Conservation (phyloP, 2,888 invertebrate species). For the Melieria picta region DNA sequence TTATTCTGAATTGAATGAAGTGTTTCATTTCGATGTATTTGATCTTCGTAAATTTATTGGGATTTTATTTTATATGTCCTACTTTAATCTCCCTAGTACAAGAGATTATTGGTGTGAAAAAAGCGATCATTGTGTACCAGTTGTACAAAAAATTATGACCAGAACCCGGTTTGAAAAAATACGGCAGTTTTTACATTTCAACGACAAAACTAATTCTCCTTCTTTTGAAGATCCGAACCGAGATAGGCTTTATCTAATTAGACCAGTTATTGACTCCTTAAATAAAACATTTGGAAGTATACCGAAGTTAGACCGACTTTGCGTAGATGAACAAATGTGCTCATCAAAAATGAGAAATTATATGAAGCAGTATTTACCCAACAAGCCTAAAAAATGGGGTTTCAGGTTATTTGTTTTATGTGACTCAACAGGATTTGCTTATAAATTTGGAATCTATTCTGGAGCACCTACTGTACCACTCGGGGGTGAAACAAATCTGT, state of each 20-base stretch:
- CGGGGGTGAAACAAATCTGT: background rate
- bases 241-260: constrained; percentile 2
- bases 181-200: constrained; percentile 3
- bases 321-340: background rate
- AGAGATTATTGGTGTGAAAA: constrained; percentile 8
- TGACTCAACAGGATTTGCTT: background rate
- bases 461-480: background rate
- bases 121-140: background rate
- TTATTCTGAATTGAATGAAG: no score
- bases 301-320: background rate
- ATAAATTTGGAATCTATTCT: background rate
- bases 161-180: background rate
- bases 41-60: background rate
- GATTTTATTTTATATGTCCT: constrained; percentile 10
- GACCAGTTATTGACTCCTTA: background rate
- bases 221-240: background rate
- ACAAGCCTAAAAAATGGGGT: background rate
- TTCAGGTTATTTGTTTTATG: background rate
- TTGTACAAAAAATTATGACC: constrained; percentile 1
- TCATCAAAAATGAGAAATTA: background rate
- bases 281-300: background rate
- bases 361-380: constrained; percentile 1
- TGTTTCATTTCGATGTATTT: no score
- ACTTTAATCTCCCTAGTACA: constrained; percentile 6
- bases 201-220: no score